These are phyloP conservation scores for Apis dorsata DNA, from an alignment of 1,140 invertebrate species.

Conservation along the genomic window DNA sequence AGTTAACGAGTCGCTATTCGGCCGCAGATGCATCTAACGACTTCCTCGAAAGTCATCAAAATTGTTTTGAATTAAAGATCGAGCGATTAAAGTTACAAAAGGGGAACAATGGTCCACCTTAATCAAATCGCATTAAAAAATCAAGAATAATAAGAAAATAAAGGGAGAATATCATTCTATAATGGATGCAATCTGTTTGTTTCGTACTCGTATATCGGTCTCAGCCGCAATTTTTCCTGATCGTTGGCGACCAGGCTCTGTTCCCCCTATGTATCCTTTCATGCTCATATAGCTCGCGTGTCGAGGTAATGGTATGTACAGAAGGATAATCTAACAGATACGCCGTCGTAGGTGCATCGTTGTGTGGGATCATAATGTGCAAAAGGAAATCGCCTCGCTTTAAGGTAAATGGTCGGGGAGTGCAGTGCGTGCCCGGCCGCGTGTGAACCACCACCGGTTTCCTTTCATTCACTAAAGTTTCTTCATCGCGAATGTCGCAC, in stretches of 20 bases:
- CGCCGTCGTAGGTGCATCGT: constrained; percentile 29
- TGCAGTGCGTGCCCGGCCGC: constrained; percentile 54
- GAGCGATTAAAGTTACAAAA: not conserved
- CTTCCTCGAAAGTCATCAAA: constrained; percentile 15
- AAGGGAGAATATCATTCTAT: not conserved
- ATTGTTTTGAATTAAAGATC: constrained; percentile 10
- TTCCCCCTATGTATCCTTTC: constrained; percentile 8
- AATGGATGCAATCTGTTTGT: constrained; percentile 33
- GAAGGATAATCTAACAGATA: constrained; percentile 63
- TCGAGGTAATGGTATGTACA: constrained; percentile 59
- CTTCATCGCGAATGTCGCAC: constrained; percentile 77
- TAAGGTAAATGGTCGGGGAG: constrained; percentile 70
- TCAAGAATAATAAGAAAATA: not conserved
- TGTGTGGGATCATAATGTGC: constrained; percentile 72
- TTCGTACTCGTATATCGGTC: constrained; percentile 35
- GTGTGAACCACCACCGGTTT: constrained; percentile 77
- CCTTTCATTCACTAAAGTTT: constrained; percentile 77
- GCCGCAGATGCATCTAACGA: constrained; percentile 11
- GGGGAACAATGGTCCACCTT: constrained; percentile 4
- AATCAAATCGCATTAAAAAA: not conserved
- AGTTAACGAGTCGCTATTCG: constrained; percentile 10
- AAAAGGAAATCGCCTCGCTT: constrained; percentile 76
- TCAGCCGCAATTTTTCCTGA: constrained; percentile 51
- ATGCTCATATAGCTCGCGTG: constrained; percentile 51
- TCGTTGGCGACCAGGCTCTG: constrained; percentile 16